These are phyloP conservation scores for Trichonephila clavata DNA, from an alignment of 1,140 invertebrate genomes.

Conservation along the genomic window DNA sequence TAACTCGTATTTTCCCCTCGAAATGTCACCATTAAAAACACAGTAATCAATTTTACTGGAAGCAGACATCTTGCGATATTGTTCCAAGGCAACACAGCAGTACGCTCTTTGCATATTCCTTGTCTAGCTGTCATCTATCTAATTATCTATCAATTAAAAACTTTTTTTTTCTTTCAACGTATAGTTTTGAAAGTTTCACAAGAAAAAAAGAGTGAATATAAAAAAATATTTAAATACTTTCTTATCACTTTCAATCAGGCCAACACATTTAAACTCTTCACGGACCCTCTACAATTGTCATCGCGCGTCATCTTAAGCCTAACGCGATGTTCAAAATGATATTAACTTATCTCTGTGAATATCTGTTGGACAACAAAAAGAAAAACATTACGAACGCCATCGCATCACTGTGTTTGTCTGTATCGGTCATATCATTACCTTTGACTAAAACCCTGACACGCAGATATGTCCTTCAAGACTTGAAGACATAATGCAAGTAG, in stretches of 20 bases:
- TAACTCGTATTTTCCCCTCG: too few relatives aligned
- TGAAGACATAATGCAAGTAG: not conserved
- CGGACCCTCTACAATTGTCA: not conserved
- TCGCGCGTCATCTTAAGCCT: not conserved
- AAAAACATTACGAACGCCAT: not conserved
- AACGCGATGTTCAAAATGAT: not conserved
- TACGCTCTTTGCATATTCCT: too few relatives aligned
- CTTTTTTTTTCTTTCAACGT: too few relatives aligned
- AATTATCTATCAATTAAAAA: too few relatives aligned
- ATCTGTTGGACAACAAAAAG: not conserved
- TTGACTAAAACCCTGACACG: not conserved
- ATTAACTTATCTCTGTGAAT: not conserved
- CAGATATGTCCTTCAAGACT: constrained; percentile 16
- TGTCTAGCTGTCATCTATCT: too few relatives aligned
- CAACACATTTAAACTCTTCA: not conserved
- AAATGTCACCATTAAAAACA: too few relatives aligned
- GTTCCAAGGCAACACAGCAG: too few relatives aligned
- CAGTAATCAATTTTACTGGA: too few relatives aligned
- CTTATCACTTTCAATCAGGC: not conserved
- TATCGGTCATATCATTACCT: not conserved
- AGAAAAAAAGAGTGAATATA: too few relatives aligned
- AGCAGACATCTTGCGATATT: too few relatives aligned
- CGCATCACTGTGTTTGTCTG: not conserved
- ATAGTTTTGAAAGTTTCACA: too few relatives aligned
- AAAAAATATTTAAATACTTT: too few relatives aligned